Evolutionary conservation across 2,888 invertebrate species (phyloP).

Genomic region (Apamea anceps): DNA sequence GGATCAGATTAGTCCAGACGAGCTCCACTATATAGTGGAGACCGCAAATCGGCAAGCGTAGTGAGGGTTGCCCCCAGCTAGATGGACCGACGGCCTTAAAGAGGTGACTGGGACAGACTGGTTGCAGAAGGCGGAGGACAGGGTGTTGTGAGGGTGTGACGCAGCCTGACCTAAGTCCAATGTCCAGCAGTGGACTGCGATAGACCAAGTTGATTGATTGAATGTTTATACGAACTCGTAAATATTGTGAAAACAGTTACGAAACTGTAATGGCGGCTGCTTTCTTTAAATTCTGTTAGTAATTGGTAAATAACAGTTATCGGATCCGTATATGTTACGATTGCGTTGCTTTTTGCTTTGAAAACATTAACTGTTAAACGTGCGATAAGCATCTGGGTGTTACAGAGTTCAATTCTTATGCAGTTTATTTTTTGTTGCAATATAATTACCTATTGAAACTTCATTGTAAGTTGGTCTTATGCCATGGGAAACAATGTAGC

Average conservation of each 20-base stretch:
- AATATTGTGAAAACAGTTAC: constrained; percentile 38
- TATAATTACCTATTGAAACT: neutral
- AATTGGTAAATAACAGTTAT: constrained; percentile 49
- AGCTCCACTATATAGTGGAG: neutral
- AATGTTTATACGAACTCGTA: neutral
- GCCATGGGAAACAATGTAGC: no score
- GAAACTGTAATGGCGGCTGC: constrained; percentile 7
- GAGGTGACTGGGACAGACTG: neutral
- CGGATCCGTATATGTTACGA: constrained; percentile 54
- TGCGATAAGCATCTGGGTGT: constrained; percentile 8
- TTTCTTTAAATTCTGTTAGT: constrained; percentile 42
- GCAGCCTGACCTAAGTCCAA: neutral
- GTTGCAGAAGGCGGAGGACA: neutral
- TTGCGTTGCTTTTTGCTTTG: constrained; percentile 54
- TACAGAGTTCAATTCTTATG: neutral
- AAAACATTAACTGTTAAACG: constrained; percentile 53
- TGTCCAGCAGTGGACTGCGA: neutral
- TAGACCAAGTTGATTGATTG: neutral
- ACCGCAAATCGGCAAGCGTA: neutral
- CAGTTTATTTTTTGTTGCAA: neutral
- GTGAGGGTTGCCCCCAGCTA: neutral
- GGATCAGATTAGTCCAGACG: no score
- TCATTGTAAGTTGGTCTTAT: neutral
- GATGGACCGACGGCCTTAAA: no score
- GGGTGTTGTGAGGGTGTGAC: neutral